Evolutionary conservation across 2,113 vertebrate genomes (phyloP).

Genomic region (Steatornis caripensis): DNA sequence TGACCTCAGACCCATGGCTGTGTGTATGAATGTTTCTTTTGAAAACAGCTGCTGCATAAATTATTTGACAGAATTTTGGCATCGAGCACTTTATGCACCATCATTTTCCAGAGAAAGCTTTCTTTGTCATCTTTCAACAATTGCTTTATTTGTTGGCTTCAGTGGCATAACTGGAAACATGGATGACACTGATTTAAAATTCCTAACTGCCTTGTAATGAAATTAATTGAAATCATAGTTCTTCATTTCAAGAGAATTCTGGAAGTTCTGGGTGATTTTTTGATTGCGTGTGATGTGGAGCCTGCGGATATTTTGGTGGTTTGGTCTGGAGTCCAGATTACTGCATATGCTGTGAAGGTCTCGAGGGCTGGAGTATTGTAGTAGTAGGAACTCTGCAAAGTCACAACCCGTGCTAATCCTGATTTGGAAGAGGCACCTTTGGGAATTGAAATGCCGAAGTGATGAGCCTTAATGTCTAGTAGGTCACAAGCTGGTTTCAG

Average conservation of each 20-base stretch:
- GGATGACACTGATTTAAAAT: neutral
- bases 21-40: conserved; percentile 42
- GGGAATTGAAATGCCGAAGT: neutral
- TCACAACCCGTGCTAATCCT: neutral
- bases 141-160: conserved; percentile 43
- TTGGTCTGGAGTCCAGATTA: neutral
- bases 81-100: neutral
- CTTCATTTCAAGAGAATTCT: neutral
- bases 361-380: neutral
- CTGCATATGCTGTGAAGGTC: neutral
- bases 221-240: neutral
- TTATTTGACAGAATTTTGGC: conserved; percentile 51
- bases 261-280: neutral
- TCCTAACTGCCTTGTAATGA: neutral
- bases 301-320: neutral
- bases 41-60: conserved; percentile 59
- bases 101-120: conserved; percentile 44
- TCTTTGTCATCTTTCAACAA: conserved; percentile 57
- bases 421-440: neutral
- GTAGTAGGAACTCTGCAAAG: neutral
- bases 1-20: neutral
- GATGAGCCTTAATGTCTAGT: neutral
- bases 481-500: neutral
- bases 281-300: neutral
- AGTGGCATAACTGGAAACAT: neutral